A percentile compares a stretch with the other conserved stretches of the same genome.
Evolutionary conservation across 2,797 vertebrate genomes (phyloP).

Genomic region (Platalea minor): DNA sequence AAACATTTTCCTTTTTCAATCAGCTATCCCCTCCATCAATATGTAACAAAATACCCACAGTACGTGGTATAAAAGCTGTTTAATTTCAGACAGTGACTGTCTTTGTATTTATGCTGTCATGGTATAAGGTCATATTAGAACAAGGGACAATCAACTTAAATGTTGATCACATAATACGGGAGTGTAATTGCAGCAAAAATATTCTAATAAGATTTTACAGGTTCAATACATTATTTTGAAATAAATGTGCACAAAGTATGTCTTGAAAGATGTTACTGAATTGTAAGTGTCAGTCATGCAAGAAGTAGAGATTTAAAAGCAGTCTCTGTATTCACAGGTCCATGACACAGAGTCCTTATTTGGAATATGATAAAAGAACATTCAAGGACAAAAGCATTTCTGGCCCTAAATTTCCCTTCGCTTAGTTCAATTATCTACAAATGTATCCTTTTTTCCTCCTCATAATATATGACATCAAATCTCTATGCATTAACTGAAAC

Average conservation of each 20-base stretch:
- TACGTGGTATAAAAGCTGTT: not conserved
- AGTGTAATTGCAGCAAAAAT: slow-evolving; percentile 7
- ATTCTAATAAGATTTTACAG: not conserved
- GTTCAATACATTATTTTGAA: slow-evolving; percentile 33
- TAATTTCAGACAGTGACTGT: not conserved
- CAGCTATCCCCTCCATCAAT: not conserved
- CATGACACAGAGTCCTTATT: slow-evolving; percentile 39
- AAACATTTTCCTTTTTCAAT: not conserved
- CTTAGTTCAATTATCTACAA: slow-evolving; percentile 49
- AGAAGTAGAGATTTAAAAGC: slow-evolving; percentile 62
- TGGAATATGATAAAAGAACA: slow-evolving; percentile 25
- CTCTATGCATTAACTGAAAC: not conserved
- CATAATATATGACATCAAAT: slow-evolving; percentile 15
- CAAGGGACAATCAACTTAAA: not conserved
- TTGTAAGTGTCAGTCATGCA: slow-evolving; percentile 49
- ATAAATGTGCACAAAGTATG: slow-evolving; percentile 22
- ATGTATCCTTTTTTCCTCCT: not conserved
- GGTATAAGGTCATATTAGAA: not conserved
- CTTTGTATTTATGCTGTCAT: not conserved
- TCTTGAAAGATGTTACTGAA: slow-evolving; percentile 45
- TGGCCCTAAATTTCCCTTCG: slow-evolving; percentile 39
- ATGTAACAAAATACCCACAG: not conserved
- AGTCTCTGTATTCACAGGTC: slow-evolving; percentile 51
- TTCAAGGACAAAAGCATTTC: slow-evolving; percentile 43
- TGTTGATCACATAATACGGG: not conserved